Evolutionary conservation across 2,113 vertebrate genomes (phyloP).

Genomic region (Rafetus swinhoei): DNA sequence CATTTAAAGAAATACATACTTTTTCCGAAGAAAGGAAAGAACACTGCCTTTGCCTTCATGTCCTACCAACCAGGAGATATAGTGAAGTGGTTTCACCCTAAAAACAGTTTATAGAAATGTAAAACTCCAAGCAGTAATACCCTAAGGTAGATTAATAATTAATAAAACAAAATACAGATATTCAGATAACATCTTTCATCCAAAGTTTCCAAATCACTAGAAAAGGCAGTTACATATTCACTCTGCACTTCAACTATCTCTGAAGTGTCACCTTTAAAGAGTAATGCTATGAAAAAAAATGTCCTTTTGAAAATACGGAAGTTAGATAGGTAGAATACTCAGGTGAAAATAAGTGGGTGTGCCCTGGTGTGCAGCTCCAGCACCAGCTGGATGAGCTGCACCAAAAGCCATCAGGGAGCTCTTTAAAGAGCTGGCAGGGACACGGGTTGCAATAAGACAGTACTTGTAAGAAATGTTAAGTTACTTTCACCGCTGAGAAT

Average conservation of each 20-base stretch:
- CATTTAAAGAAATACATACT: conserved; percentile 78
- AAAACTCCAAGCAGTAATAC: not conserved
- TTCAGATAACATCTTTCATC: not conserved
- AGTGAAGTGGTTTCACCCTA: conserved; percentile 92
- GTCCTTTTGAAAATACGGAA: not conserved
- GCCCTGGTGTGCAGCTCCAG: no score
- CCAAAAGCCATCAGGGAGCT: no score
- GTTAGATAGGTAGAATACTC: no score
- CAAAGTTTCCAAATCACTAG: not conserved
- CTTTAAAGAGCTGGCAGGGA: no score
- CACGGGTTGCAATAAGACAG: no score
- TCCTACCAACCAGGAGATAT: conserved; percentile 91
- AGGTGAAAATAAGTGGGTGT: no score
- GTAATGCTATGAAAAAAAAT: not conserved
- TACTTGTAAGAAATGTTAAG: no score
- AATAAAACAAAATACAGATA: not conserved
- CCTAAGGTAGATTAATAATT: not conserved
- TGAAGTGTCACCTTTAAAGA: not conserved
- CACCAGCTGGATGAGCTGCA: no score
- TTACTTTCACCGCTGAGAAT: no score
- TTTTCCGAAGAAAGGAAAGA: conserved; percentile 88
- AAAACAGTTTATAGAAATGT: not conserved
- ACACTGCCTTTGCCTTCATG: conserved; percentile 92
- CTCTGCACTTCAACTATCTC: not conserved
- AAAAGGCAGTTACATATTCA: not conserved